Evolutionary conservation across 2,113 vertebrate genomes (phyloP).

Genomic region (Micromys minutus): DNA sequence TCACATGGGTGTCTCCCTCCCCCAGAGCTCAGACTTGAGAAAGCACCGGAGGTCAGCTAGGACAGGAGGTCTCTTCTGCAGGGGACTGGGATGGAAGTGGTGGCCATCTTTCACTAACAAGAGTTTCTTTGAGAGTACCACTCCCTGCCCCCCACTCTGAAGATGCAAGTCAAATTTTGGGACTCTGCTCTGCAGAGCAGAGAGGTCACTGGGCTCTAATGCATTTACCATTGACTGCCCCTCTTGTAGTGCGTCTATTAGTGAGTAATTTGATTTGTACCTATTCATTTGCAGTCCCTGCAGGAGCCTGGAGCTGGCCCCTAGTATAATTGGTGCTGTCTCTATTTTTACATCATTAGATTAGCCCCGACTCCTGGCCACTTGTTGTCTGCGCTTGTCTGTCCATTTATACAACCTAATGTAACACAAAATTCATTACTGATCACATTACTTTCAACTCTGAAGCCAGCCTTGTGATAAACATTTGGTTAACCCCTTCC

Average conservation of each 20-base stretch:
- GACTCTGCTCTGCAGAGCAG: slow-evolving; percentile 90
- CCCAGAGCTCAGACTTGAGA: not conserved
- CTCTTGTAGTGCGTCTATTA: slow-evolving; percentile 94
- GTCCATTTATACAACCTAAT: slow-evolving; percentile 97
- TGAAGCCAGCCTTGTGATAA: slow-evolving; percentile 92
- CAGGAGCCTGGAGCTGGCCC: slow-evolving; percentile 94
- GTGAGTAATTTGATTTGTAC: slow-evolving; percentile 94
- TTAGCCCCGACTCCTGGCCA: slow-evolving; percentile 98
- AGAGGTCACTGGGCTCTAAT: slow-evolving; percentile 93
- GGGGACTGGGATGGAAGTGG: not conserved
- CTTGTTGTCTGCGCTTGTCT: slow-evolving; percentile 96
- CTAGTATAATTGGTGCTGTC: slow-evolving; percentile 95
- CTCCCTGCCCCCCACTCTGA: slow-evolving; percentile 71
- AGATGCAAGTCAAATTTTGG: slow-evolving; percentile 89
- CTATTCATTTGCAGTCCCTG: slow-evolving; percentile 96
- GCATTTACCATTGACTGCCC: slow-evolving; percentile 95
- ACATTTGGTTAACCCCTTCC: slow-evolving; percentile 92
- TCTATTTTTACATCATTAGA: slow-evolving; percentile 99
- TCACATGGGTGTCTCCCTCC: not conserved
- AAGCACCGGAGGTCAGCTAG: not conserved
- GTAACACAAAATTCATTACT: slow-evolving; percentile 99
- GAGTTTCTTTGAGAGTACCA: slow-evolving; percentile 89
- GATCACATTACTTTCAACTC: slow-evolving; percentile 99
- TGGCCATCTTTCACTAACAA: slow-evolving; percentile 84
- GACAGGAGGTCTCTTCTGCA: slow-evolving; percentile 4